phyloP scores from a whole-genome alignment of 2,888 invertebrate genomes.

The Horisme vitalbata region DNA sequence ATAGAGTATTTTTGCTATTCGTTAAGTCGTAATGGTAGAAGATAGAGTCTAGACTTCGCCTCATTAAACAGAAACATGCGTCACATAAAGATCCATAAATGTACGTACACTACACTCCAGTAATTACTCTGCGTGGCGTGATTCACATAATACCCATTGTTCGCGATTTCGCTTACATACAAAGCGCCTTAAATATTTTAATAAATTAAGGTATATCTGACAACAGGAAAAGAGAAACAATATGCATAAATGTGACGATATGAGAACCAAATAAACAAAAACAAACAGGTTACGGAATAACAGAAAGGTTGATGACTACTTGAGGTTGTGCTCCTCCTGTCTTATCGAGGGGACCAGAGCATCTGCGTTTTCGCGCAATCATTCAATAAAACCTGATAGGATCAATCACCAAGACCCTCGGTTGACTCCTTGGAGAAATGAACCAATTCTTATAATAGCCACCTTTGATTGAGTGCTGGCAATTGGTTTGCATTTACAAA shows the following conservation, averaged over 20 bases:
- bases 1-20: constrained; percentile 36
- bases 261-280: constrained; percentile 19
- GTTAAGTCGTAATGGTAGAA: constrained; percentile 31
- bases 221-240: constrained; percentile 25
- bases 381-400: constrained; percentile 79
- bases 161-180: constrained; percentile 46
- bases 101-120: constrained; percentile 37
- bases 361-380: constrained; percentile 78
- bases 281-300: constrained; percentile 26
- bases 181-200: constrained; percentile 34
- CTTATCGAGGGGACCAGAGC: constrained; percentile 57
- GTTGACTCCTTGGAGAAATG: constrained; percentile 71
- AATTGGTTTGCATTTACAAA: constrained; percentile 16
- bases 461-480: constrained; percentile 7
- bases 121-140: constrained; percentile 55
- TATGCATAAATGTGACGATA: constrained; percentile 18
- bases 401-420: constrained; percentile 78
- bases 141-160: constrained; percentile 60
- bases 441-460: constrained; percentile 49
- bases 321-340: constrained; percentile 39
- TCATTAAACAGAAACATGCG: constrained; percentile 38
- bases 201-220: constrained; percentile 30
- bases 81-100: constrained; percentile 53
- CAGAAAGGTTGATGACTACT: constrained; percentile 66
- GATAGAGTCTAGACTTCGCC: constrained; percentile 19